Percentiles rank a stretch among this genome's conserved stretches.
Conservation (phyloP, 2,113 vertebrate genomes). For the Cyrtonyx montezumae region DNA sequence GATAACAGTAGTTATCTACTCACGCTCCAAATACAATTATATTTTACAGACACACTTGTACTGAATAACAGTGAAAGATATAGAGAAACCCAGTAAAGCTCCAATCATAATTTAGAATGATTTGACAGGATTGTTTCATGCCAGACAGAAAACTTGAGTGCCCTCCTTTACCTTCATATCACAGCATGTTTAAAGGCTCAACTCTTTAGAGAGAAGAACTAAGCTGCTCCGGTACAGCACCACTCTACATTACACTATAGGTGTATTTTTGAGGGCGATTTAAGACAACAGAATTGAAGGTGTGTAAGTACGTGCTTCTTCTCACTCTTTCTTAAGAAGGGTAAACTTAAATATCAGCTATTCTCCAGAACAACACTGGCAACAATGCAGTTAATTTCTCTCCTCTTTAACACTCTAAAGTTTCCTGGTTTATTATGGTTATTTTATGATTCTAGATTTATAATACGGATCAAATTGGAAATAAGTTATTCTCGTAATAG, state of each 20-base stretch:
- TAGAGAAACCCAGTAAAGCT: neutral
- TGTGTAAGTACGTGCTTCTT: neutral
- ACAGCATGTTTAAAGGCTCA: neutral
- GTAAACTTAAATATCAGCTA: neutral
- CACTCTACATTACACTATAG: fast-evolving
- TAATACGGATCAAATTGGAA: neutral
- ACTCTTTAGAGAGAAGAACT: neutral
- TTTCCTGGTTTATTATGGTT: neutral
- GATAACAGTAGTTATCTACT: neutral
- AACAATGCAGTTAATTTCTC: neutral
- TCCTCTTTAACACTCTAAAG: neutral
- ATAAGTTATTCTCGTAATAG: neutral
- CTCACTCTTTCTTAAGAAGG: neutral
- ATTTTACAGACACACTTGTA: neutral
- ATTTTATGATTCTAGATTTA: neutral
- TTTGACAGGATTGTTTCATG: neutral
- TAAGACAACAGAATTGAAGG: neutral
- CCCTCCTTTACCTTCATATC: neutral
- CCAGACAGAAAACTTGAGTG: neutral
- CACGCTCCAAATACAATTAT: neutral
- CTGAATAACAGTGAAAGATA: neutral
- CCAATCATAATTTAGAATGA: neutral
- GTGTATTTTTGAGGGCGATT: neutral
- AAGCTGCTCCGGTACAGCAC: neutral
- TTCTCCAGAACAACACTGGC: neutral